Base-by-base conservation (phyloP, 2,797 vertebrate genomes). In the Amniataba percoides region DNA sequence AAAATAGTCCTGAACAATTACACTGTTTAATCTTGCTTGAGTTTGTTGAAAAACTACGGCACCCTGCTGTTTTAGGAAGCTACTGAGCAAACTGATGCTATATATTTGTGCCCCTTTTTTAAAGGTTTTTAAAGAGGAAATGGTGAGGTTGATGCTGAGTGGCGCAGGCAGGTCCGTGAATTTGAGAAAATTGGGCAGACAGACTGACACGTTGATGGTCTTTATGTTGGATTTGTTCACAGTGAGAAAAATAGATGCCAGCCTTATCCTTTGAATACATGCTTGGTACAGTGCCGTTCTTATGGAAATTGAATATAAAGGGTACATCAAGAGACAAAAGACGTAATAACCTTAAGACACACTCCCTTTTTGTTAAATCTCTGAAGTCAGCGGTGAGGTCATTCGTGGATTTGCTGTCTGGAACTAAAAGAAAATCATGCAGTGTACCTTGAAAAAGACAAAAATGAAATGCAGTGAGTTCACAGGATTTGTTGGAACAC, bases 111-210 rank as follows among this genome's bases (percentile, higher is more conserved):
- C 13, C 3, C 25, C 12, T 27, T 57, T 74, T 58, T 55, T 27
- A 49, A 48, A 56, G 36, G 12, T 67, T 48, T 46, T 42, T 66
- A n/a, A 48, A 31, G 27, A 31, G 27, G 19, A 15, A 46, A 18
- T 31, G 48, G 34, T 55, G 11, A 18, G 23, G 57, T 52, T 13
- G 1, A 12, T 19, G 31, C 62, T 25, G n/a, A 62, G 21, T 51
- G 46, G n/a, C 34, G 16, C 18, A 48, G 5, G 21, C n/a, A 12
- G n/a, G 8, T 27, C 34, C 21, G 40, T 36, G 53, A 61, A 51
- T 65, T 57, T 31, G 14, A 67, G 64, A 71, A 63, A 27, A 73
- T 68, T 62, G 65, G 43, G 59, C 21, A 68, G 43, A 36, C 4
- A 2, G 10, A 52, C 62, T 57, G 13, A 52, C 40, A 18, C n/a